These are phyloP conservation scores for Nibea coibor DNA, from an alignment of 2,113 vertebrate species.

Conservation along the genomic window DNA sequence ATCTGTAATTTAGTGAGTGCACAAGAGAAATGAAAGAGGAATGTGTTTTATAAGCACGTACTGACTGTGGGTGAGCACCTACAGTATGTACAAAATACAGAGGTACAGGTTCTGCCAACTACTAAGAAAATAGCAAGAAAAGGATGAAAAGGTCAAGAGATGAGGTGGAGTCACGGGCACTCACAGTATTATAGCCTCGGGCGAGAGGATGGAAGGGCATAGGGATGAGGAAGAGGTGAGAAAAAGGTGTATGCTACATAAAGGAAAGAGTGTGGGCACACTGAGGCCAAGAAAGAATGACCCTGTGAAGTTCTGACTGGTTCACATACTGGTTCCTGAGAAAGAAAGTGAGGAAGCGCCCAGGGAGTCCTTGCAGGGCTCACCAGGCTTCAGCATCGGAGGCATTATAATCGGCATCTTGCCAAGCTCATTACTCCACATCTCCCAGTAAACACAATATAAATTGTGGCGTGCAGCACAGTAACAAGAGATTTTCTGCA, in stretches of 20 bases:
- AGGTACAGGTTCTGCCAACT: constrained; percentile 17
- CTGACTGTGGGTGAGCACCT: neutral
- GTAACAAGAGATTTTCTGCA: constrained; percentile 24
- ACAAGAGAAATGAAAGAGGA: neutral
- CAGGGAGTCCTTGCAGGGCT: neutral
- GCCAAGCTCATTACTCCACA: constrained; percentile 48
- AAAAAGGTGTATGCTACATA: constrained; percentile 34
- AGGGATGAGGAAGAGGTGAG: constrained; percentile 44
- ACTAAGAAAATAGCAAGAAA: constrained; percentile 25
- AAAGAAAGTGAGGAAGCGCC: constrained; percentile 5
- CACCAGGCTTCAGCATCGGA: constrained; percentile 3
- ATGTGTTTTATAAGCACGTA: neutral
- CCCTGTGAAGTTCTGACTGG: constrained; percentile 34
- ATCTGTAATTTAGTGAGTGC: neutral
- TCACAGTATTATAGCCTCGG: constrained; percentile 35
- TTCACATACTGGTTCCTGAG: constrained; percentile 39
- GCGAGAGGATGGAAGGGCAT: constrained; percentile 29
- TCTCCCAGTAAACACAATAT: constrained; percentile 21
- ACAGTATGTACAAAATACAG: constrained; percentile 7
- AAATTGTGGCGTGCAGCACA: constrained; percentile 1
- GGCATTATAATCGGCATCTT: constrained; percentile 1
- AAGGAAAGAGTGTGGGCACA: constrained; percentile 9
- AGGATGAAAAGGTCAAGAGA: constrained; percentile 54
- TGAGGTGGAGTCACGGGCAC: constrained; percentile 10
- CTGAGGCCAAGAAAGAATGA: constrained; percentile 45